Conservation (phyloP, 2,113 vertebrate genomes). For the Caretta caretta region DNA sequence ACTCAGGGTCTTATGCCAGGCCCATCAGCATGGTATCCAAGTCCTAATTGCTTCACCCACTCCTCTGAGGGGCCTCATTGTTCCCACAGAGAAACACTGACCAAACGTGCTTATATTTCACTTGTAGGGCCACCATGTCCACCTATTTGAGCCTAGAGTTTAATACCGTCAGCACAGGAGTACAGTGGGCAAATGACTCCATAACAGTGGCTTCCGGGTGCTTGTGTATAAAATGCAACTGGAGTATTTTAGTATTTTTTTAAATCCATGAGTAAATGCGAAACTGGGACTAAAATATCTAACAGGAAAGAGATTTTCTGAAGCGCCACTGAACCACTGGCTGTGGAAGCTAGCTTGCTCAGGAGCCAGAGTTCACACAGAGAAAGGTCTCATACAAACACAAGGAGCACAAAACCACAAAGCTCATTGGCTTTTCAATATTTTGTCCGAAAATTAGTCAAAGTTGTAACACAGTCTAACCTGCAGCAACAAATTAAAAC, state of each 20-base stretch:
- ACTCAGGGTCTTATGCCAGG: accelerated
- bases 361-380: background rate
- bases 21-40: background rate
- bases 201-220: background rate
- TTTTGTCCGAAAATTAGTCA: background rate
- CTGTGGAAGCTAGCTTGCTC: background rate
- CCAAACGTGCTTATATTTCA: background rate
- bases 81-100: background rate
- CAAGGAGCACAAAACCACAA: accelerated
- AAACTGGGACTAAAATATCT: background rate
- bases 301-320: background rate
- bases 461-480: background rate
- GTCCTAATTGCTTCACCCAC: background rate
- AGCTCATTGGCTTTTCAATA: background rate
- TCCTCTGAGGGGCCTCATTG: background rate
- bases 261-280: background rate
- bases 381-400: background rate
- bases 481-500: background rate
- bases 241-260: background rate
- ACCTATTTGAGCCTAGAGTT: background rate
- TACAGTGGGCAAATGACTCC: background rate
- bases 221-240: background rate
- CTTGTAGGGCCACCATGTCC: background rate
- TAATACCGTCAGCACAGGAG: accelerated
- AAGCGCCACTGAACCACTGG: background rate